Evolutionary conservation across 2,888 invertebrate genomes (phyloP).

Genomic region (Drosophila falleni): DNA sequence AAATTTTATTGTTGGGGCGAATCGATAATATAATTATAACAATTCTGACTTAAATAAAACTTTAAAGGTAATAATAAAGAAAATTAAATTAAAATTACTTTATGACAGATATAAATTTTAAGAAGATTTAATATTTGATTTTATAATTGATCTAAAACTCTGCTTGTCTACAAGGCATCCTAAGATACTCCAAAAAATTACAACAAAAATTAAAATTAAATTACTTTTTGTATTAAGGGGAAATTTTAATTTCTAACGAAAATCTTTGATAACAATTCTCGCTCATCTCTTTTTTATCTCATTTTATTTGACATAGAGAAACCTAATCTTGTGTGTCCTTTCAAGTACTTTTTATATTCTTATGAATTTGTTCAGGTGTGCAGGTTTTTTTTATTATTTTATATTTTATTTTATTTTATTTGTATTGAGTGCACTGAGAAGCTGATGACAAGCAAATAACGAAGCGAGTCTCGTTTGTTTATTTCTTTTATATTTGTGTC

Average conservation of each 20-base stretch:
- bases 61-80: not conserved
- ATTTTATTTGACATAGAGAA: not conserved
- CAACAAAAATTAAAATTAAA: not conserved
- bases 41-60: not conserved
- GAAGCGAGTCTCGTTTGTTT: constrained; percentile 47
- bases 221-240: not conserved
- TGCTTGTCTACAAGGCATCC: too few species aligned
- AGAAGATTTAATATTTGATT: not conserved
- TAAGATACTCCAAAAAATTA: too few species aligned
- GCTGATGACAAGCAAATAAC: constrained; percentile 54
- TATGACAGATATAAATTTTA: too few species aligned
- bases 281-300: not conserved
- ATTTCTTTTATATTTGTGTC: constrained; percentile 67
- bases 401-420: constrained; percentile 14
- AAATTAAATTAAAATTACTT: not conserved
- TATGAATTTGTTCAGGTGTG: constrained; percentile 7
- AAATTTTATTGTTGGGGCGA: not conserved
- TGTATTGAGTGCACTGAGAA: constrained; percentile 22
- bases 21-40: not conserved
- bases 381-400: not conserved
- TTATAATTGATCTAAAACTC: too few species aligned
- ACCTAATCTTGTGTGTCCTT: not conserved
- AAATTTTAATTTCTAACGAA: not conserved
- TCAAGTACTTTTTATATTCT: constrained; percentile 2
- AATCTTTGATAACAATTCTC: not conserved